Conservation (phyloP, 2,888 invertebrate genomes). For the Zootermopsis nevadensis region DNA sequence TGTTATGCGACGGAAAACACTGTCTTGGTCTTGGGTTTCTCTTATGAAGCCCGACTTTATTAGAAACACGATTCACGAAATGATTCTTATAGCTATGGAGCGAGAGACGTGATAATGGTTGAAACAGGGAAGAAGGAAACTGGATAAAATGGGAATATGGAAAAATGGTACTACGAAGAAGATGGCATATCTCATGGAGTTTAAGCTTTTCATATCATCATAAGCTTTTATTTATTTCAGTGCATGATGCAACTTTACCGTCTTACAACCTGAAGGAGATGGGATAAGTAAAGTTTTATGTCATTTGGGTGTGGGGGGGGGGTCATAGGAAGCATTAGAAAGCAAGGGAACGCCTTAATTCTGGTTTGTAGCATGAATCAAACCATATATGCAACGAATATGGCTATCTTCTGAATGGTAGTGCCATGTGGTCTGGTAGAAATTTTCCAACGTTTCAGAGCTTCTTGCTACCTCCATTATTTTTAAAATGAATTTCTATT, state of each 20-base stretch:
- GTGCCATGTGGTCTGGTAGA: no score
- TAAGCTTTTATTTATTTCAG: slow-evolving; percentile 30
- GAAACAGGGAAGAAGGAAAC: neutral
- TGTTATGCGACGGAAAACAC: no score
- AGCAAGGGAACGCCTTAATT: neutral
- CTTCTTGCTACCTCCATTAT: no score
- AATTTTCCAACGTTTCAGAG: no score
- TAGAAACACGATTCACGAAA: neutral
- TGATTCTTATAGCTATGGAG: neutral
- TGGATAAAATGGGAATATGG: neutral
- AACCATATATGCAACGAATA: no score
- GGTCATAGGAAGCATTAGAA: neutral
- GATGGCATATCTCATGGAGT: slow-evolving; percentile 16
- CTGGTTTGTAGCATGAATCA: no score
- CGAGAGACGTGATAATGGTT: neutral
- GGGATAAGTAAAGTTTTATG: neutral
- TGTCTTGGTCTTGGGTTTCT: no score
- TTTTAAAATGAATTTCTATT: no score
- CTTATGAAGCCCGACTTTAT: neutral
- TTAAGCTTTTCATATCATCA: slow-evolving; percentile 38
- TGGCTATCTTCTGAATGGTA: no score
- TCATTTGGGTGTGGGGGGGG: neutral
- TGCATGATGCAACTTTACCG: neutral
- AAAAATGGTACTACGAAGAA: neutral
- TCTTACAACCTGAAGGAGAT: neutral